Evolutionary conservation across 2,888 invertebrate species (phyloP), one percentile per base, ranked within the genome.

Genomic region (Drosophila incognita): DNA sequence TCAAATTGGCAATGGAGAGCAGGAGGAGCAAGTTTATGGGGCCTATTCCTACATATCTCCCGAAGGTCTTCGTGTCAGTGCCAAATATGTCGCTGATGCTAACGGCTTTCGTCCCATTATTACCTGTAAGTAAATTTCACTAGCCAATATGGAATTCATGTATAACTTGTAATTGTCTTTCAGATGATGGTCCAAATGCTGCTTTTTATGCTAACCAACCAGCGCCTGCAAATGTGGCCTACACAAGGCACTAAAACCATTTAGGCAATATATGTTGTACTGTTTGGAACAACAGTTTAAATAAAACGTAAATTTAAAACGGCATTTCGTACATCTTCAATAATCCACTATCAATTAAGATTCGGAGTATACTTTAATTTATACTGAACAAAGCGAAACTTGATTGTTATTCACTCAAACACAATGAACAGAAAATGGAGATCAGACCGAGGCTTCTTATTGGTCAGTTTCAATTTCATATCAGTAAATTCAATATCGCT

Each of bases 11-110:
- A 84, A 82, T 8, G 77, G 80, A 1, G 54, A 79, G 27, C 89
- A 91, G 56, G 79, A 84, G 60, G 81, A 85, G 29, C 84, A 83
- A 51, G 91, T 92, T 15, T 87, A 90, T 56, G 92, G 92, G 1
- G 87, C 91, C n/a, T 92, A 91, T 60, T 87, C 90, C 0, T 92
- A 81, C 52, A 83, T 92, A 13, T 83, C 92, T 0, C 92, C 92
- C 11, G 92, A 92, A 70, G 92, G 92, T 27, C 74, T 92, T 6
- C 89, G 90, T 4, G 92, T 92, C 5, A 80, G 85, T 36, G 91
- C 92, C 11, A 87, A 86, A 10, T 92, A 92, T 48, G 70, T 85
- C 2, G 91, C 92, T 18, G 92, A 92, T 82, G 91, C 90, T 53
- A 90, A 91, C 57, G 92, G 92, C 5, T 92, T 85, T 69, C 89